phyloP scores from a whole-genome alignment of 2,797 vertebrate species.

The Holocentrus rufus region DNA sequence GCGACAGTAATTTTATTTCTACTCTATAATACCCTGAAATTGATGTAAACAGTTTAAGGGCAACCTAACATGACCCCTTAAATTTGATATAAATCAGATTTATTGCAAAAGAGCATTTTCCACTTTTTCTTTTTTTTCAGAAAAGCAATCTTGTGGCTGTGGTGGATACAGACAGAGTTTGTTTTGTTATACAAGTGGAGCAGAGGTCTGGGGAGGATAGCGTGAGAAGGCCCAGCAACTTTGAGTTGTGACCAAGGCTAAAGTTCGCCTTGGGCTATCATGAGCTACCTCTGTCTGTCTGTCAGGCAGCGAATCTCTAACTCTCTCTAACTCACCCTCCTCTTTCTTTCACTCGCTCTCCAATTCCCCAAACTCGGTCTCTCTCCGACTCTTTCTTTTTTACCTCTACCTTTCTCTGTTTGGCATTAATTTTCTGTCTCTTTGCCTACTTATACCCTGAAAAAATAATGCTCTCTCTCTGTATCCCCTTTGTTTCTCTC shows the following conservation, averaged over 20 bases:
- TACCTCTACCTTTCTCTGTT: background rate
- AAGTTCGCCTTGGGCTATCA: conserved; percentile 5
- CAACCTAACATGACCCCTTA: background rate
- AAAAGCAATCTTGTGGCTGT: too few species aligned
- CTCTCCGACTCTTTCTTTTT: background rate
- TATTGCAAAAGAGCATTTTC: background rate
- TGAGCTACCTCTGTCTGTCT: background rate
- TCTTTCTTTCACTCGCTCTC: conserved; percentile 4
- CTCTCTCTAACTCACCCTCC: background rate
- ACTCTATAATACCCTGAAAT: background rate
- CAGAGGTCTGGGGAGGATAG: conserved; percentile 37
- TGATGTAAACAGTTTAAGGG: background rate
- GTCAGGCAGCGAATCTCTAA: background rate
- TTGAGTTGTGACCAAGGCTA: conserved; percentile 19
- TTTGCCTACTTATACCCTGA: background rate
- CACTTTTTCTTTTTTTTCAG: too few species aligned
- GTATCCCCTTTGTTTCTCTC: background rate
- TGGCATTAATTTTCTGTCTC: background rate
- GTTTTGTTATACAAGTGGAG: conserved; percentile 44
- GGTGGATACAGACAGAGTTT: background rate
- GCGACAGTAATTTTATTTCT: background rate
- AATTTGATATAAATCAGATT: background rate
- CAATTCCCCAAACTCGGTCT: background rate
- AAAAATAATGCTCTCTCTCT: background rate
- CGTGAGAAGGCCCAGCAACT: conserved; percentile 47